These are phyloP conservation scores for Campylomormyrus tamandua DNA, from an alignment of 2,113 vertebrate genomes.

Conservation along the genomic window DNA sequence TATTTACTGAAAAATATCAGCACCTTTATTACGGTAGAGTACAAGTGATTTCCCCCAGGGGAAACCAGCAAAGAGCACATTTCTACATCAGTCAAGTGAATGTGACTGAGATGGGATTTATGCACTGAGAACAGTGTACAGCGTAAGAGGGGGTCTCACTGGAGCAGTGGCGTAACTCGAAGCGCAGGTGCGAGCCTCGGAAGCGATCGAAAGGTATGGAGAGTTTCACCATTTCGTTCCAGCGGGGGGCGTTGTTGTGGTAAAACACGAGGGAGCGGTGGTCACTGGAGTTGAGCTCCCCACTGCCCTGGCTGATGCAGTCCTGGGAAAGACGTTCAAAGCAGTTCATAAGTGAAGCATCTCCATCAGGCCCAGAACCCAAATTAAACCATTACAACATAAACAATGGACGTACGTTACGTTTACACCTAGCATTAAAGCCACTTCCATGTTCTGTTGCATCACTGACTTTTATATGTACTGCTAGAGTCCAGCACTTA, in stretches of 20 bases:
- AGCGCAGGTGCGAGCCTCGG: slow-evolving; percentile 88
- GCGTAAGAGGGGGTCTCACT: slow-evolving; percentile 67
- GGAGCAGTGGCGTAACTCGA: slow-evolving; percentile 94
- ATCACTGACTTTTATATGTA: neutral
- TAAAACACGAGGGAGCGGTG: slow-evolving; percentile 93
- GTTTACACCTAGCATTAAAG: neutral
- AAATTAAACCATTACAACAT: neutral
- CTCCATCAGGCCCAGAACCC: neutral
- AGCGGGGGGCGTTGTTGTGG: slow-evolving; percentile 90
- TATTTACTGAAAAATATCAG: neutral
- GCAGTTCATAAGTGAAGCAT: neutral
- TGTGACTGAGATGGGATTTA: neutral
- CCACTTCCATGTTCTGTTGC: neutral
- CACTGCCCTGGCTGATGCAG: slow-evolving; percentile 87
- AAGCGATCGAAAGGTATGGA: slow-evolving; percentile 90
- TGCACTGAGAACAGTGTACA: neutral
- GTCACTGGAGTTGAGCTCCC: slow-evolving; percentile 76
- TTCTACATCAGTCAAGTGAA: neutral
- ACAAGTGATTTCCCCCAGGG: neutral
- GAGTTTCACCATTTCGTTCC: slow-evolving; percentile 89
- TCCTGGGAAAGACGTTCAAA: slow-evolving; percentile 59
- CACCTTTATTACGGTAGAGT: neutral
- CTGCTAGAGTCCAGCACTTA: slow-evolving; percentile 32
- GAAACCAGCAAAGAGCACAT: neutral
- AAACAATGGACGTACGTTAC: neutral